A percentile compares a stretch with the other conserved stretches of the same genome.
Conservation (phyloP, 2,797 vertebrate species). For the Spinibarbus caldwelli region DNA sequence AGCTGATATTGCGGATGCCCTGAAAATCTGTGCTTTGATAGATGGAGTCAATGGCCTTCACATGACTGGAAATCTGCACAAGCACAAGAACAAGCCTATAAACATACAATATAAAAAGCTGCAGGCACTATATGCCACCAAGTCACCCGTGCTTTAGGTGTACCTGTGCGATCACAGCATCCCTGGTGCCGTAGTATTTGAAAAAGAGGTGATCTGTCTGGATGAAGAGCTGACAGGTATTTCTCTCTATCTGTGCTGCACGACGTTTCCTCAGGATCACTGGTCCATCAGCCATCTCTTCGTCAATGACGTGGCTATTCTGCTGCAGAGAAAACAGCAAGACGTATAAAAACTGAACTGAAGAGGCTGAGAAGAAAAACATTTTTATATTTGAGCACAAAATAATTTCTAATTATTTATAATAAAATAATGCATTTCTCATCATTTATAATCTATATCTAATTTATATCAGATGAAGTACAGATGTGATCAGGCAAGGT, state of each 20-base stretch:
- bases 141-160: background rate
- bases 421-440: background rate
- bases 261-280: constrained; percentile 88
- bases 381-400: background rate
- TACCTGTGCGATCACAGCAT: constrained; percentile 97
- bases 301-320: constrained; percentile 53
- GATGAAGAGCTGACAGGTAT: constrained; percentile 95
- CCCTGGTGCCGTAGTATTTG: constrained; percentile 85
- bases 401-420: background rate
- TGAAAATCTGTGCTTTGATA: constrained; percentile 95
- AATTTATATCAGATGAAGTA: background rate
- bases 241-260: constrained; percentile 87
- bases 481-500: background rate
- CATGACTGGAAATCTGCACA: constrained; percentile 94
- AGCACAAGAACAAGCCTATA: constrained; percentile 14
- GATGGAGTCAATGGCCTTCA: constrained; percentile 95
- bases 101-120: constrained; percentile 17
- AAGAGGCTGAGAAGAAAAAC: background rate
- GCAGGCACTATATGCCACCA: background rate
- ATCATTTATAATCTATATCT: background rate
- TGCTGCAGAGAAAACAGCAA: constrained; percentile 58
- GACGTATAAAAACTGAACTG: background rate
- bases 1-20: constrained; percentile 96
- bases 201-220: constrained; percentile 95
- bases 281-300: constrained; percentile 72